Evolutionary conservation across 2,113 vertebrate species (phyloP), one percentile per base, ranked within the genome.

Genomic region (Rhagologus leucostigma): DNA sequence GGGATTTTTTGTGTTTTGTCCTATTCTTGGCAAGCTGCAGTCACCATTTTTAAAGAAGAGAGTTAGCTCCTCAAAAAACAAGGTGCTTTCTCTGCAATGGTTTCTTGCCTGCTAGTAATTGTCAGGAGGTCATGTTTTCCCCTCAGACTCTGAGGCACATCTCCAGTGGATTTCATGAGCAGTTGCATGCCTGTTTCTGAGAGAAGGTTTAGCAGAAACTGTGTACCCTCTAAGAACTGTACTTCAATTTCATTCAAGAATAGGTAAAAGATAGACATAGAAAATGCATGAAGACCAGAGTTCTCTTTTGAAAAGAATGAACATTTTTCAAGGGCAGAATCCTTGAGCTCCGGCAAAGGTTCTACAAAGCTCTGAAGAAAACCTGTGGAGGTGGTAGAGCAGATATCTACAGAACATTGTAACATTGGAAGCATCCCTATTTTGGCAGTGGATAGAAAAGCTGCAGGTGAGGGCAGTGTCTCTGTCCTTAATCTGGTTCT

Each of bases 81-180:
- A 53, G 24, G 32, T 37, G 32, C 52, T 84, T 73, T 84, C 23
- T 86, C 50, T 64, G 46, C 46, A 39, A 21, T 76, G 30, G 88
- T 95, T 96, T 89, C 84, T 84, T 92, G 42, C 35, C 77, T 91
- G 27, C 64, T 81, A 41, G 42, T 90, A 86, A 70, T 35, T 89
- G 89, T 74, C 29, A 37, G 22, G 75, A 88, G 93, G 74, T 92
- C 78, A 19, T 64, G 26, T 74, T 92, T 94, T 94, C 23, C 3
- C n/a, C 46, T 84, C 3, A 4, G 41, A 42, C 0, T 4, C 57
- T 24, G 47, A 94, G 59, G 14, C 41, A 46, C n/a, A 47, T 87
- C 79, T 75, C 49, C 41, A 35, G 70, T 67, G 65, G 49, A 42
- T 91, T 83, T 92, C 42, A 53, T 37, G 15, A 33, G 10, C 53